Conservation (phyloP, 2,797 vertebrate species). For the Botia kubotai region DNA sequence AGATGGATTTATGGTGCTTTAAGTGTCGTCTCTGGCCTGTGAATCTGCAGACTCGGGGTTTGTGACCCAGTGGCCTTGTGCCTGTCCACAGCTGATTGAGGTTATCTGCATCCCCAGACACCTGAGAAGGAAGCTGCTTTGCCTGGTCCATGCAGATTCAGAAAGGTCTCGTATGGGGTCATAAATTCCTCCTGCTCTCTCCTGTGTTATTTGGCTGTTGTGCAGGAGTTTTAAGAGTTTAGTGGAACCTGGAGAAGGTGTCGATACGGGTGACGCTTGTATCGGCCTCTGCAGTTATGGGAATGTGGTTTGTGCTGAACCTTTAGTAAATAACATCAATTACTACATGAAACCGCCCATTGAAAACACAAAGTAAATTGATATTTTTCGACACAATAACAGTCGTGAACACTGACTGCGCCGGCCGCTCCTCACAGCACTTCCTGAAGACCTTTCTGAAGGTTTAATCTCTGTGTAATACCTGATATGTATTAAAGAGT, state of each 20-base stretch:
- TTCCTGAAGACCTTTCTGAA: conserved; percentile 25
- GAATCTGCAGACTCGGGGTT: conserved; percentile 28
- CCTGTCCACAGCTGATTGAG: conserved; percentile 60
- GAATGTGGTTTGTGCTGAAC: conserved; percentile 15
- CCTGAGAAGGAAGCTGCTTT: conserved; percentile 60
- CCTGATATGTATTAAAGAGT: conserved; percentile 28
- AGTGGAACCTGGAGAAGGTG: conserved; percentile 17
- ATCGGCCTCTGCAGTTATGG: background rate
- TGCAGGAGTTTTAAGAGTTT: conserved; percentile 22
- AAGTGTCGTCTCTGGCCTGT: background rate
- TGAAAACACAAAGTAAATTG: conserved; percentile 2
- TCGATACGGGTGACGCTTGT: conserved; percentile 1
- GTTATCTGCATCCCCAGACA: conserved; percentile 64
- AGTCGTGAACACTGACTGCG: background rate
- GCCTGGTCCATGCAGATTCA: conserved; percentile 54
- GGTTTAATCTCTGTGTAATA: conserved; percentile 19
- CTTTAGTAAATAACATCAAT: background rate
- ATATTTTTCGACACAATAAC: background rate
- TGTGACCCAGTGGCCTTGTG: conserved; percentile 28
- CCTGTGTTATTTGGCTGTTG: background rate
- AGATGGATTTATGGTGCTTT: conserved; percentile 52
- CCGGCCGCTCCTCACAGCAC: background rate
- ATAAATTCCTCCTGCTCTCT: conserved; percentile 51
- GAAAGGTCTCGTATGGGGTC: conserved; percentile 38
- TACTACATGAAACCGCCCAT: background rate